These are phyloP conservation scores for Ondatra zibethicus DNA, from an alignment of 2,113 vertebrate species.

Conservation along the genomic window DNA sequence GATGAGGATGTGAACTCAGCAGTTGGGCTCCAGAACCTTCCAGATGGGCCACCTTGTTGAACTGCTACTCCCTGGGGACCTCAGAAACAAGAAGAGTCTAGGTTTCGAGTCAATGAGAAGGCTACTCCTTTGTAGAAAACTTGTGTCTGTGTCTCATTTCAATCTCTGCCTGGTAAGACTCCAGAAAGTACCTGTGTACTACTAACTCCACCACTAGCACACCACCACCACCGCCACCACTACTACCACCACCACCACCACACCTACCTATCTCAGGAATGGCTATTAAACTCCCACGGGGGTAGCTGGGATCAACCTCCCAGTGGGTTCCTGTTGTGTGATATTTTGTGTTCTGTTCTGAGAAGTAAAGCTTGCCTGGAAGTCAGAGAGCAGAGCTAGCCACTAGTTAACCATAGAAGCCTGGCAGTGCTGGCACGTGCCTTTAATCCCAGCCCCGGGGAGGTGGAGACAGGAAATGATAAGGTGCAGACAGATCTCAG, in stretches of 20 bases:
- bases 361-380: too few relatives aligned
- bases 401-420: too few relatives aligned
- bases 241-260: neutral
- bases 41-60: neutral
- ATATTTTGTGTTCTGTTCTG: too few relatives aligned
- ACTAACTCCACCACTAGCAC: neutral
- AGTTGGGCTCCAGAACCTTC: neutral
- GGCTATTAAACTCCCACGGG: neutral
- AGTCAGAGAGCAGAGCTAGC: too few relatives aligned
- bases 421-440: too few relatives aligned
- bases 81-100: neutral
- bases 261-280: neutral
- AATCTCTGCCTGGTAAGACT: neutral
- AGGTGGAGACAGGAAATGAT: too few relatives aligned
- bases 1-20: neutral
- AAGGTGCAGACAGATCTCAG: too few relatives aligned
- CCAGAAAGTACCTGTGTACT: neutral
- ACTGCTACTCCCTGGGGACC: neutral
- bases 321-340: too few relatives aligned
- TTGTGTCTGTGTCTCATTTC: neutral
- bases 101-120: neutral
- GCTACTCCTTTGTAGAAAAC: neutral
- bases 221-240: neutral
- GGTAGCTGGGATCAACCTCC: neutral
- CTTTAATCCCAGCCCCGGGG: too few relatives aligned